Conservation (phyloP, 2,888 invertebrate genomes). For the Mesoligia furuncula region DNA sequence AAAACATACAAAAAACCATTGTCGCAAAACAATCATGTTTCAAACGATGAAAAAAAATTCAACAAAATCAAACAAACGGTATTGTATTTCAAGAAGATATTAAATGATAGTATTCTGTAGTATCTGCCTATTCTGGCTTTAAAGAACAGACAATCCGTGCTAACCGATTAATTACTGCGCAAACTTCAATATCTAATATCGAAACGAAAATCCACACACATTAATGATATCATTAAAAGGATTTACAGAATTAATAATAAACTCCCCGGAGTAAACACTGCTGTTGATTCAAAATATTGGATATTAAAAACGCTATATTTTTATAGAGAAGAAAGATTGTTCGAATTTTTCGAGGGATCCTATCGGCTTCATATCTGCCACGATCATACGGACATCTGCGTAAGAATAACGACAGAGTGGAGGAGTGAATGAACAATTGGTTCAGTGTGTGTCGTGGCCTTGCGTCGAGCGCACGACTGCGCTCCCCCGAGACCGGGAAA, state of each 20-base stretch:
- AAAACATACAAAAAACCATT: not conserved
- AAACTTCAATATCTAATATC: constrained; percentile 27
- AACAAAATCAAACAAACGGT: not conserved
- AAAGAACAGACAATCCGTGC: constrained; percentile 10
- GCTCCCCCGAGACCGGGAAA: constrained; percentile 76
- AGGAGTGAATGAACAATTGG: constrained; percentile 87
- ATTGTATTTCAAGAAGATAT: constrained; percentile 14
- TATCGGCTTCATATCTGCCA: constrained; percentile 77
- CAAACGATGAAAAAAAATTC: not conserved
- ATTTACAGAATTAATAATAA: constrained; percentile 38
- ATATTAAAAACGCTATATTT: constrained; percentile 39
- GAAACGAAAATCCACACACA: constrained; percentile 20
- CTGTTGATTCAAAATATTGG: constrained; percentile 45
- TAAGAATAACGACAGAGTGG: constrained; percentile 86
- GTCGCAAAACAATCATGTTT: not conserved
- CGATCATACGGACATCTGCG: constrained; percentile 86
- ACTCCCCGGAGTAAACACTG: constrained; percentile 36
- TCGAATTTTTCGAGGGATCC: constrained; percentile 50
- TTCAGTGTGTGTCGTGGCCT: constrained; percentile 86
- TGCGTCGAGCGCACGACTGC: constrained; percentile 77
- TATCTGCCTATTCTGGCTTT: not conserved
- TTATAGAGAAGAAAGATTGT: constrained; percentile 24
- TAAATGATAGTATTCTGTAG: not conserved
- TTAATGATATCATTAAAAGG: constrained; percentile 21
- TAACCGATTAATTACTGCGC: constrained; percentile 31